A percentile compares a stretch with the other conserved stretches of the same genome.
Conservation (phyloP, 2,888 invertebrate genomes). For the Steinernema hermaphroditum region DNA sequence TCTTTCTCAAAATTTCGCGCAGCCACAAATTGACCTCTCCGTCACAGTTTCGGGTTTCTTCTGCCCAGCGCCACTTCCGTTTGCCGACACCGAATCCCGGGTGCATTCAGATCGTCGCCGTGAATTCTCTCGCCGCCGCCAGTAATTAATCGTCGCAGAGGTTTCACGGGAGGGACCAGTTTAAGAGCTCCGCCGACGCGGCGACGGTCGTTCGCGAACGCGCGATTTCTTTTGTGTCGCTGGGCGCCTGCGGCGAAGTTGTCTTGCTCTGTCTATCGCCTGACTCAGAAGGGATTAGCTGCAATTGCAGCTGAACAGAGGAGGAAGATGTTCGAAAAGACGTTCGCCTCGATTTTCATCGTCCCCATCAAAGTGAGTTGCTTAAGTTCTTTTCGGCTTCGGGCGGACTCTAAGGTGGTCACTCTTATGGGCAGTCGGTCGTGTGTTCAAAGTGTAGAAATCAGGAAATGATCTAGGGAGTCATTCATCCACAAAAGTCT, state of each 20-base stretch:
- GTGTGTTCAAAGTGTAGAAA: too few species aligned
- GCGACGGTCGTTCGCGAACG: not conserved
- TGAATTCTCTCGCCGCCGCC: not conserved
- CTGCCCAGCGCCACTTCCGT: not conserved
- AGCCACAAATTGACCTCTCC: not conserved
- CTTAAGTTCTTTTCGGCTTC: not conserved
- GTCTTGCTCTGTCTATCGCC: not conserved
- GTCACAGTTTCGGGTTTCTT: not conserved
- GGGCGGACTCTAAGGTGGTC: too few species aligned
- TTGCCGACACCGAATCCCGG: not conserved
- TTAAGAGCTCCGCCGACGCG: slow-evolving; percentile 6
- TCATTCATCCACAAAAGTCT: too few species aligned
- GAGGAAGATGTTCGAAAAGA: not conserved
- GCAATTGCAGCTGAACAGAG: not conserved
- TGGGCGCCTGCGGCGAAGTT: slow-evolving; percentile 11
- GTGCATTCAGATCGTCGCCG: not conserved
- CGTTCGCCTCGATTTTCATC: not conserved
- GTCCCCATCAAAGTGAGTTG: slow-evolving; percentile 15
- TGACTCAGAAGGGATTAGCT: not conserved
- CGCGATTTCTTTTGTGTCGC: slow-evolving; percentile 9
- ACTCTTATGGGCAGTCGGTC: too few species aligned
- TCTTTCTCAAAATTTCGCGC: not conserved
- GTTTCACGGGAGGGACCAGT: slow-evolving; percentile 15
- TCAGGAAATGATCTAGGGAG: too few species aligned
- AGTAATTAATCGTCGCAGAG: slow-evolving; percentile 12